Base-by-base conservation (phyloP, 2,797 vertebrate genomes). In the Sardinella longiceps region DNA sequence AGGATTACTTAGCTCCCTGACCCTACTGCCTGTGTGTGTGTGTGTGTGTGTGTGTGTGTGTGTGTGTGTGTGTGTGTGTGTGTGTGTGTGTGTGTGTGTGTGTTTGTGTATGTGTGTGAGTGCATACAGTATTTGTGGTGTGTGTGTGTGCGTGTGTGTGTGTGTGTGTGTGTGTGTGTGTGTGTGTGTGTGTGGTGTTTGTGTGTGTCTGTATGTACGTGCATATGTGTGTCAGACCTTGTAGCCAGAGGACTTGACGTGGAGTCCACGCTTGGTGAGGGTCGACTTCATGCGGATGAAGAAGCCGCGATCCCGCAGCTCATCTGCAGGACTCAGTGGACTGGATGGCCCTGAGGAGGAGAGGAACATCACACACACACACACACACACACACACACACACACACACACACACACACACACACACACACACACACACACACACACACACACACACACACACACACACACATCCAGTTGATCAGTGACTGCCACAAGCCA, bases 211-310 rank as follows among this genome's bases (percentile, higher is more conserved):
- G 58, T 63, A 25, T 63, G n/a, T 63, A 10, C 37, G 66, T 70
- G 12, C 18, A 30, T 37, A 18, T 60, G 56, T 2, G 14, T 46
- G n/a, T 81, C 86, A 87, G 66, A 97, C 97, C 96, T 98, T 98
- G 93, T 97, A 97, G 85, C 97, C 97, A 0, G 97, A 98, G 0
- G 97, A 97, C 91, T 97, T 98, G 90, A 98, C 94, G 18, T 98
- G 97, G 81, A 98, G 94, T 33, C 97, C 97, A 81, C 97, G 91
- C 89, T 98, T 98, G 85, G 97, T 97, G 87, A 98, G 95, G 0
- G 97, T 97, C 83, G 97, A 98, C 88, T 98, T 98, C 96, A 98
- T 97, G 82, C 97, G 96, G 88, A 98, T 92, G 84, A 98, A 98
- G 92, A 96, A 97, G 51, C 97, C 96, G 0, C 97, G 95, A 45